These are phyloP conservation scores for Pelagia noctiluca DNA, from an alignment of 30 jellyfish, hydroid and myxozoan species.

Conservation along the genomic window DNA sequence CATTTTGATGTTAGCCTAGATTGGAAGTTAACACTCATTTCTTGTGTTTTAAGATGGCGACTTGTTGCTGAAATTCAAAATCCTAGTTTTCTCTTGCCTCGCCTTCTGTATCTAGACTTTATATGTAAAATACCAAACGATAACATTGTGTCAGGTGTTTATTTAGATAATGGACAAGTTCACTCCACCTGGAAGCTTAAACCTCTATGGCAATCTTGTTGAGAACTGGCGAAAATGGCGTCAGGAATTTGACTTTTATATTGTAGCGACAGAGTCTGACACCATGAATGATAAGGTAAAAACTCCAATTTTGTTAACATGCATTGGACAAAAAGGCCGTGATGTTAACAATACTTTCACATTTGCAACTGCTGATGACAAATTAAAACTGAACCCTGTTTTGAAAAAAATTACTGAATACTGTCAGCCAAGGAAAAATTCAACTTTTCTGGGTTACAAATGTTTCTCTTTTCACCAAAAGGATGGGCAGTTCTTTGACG, in stretches of 20 bases:
- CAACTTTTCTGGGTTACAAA: constrained; percentile 37
- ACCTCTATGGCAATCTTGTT: too few relatives aligned
- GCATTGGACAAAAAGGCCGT: constrained; percentile 59
- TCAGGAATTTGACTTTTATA: constrained; percentile 14
- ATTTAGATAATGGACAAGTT: too few relatives aligned
- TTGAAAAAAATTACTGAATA: constrained; percentile 45
- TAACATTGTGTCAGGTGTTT: too few relatives aligned
- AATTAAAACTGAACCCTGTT: constrained; percentile 27
- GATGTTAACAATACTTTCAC: constrained; percentile 57
- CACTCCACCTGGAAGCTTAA: too few relatives aligned
- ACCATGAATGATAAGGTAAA: too few relatives aligned
- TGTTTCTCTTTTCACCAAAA: constrained; percentile 44
- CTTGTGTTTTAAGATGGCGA: too few relatives aligned
- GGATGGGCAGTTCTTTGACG: constrained; percentile 59
- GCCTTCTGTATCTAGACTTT: too few relatives aligned
- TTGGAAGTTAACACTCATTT: too few relatives aligned
- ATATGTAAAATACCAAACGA: too few relatives aligned
- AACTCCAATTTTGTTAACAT: constrained; percentile 28
- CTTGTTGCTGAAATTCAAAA: too few relatives aligned
- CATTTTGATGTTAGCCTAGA: too few relatives aligned
- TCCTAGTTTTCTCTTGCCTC: too few relatives aligned
- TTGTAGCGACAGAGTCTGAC: constrained; percentile 26
- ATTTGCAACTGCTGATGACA: constrained; percentile 50
- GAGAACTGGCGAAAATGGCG: constrained; percentile 9
- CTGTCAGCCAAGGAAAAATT: constrained; percentile 55